phyloP scores from a whole-genome alignment of 2,113 vertebrate species.

The Mustela nigripes region DNA sequence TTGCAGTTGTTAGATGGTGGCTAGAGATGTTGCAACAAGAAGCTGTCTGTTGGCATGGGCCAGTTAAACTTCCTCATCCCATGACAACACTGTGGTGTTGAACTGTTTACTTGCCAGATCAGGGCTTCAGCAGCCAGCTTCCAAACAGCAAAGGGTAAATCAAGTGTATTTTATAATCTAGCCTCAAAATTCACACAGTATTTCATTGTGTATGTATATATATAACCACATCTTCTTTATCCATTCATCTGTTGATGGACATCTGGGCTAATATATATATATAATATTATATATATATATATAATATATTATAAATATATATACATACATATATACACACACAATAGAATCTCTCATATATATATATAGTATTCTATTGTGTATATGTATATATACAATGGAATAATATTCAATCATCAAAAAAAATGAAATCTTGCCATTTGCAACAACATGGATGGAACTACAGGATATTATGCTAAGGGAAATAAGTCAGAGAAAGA shows the following conservation, averaged over 20 bases:
- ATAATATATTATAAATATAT: too few relatives aligned
- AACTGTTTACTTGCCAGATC: neutral
- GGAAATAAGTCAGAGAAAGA: neutral
- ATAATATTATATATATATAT: neutral
- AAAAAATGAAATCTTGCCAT: neutral
- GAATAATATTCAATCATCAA: neutral
- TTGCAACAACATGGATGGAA: neutral
- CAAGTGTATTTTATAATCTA: neutral
- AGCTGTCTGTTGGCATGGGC: rapidly evolving
- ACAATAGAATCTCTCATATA: too few relatives aligned
- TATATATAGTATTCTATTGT: too few relatives aligned
- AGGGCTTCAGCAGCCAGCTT: neutral
- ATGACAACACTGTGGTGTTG: rapidly evolving
- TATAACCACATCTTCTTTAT: neutral
- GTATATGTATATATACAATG: neutral
- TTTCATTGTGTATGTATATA: neutral
- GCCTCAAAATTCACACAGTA: neutral
- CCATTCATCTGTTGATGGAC: neutral
- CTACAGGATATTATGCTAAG: neutral
- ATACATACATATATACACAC: too few relatives aligned
- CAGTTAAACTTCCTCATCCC: neutral
- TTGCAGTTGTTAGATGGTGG: neutral
- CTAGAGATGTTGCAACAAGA: too few relatives aligned
- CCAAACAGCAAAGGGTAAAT: neutral
- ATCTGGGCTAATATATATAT: neutral